Base-by-base conservation (phyloP, 2,113 vertebrate genomes). In the Chamaetylas fuelleborni region DNA sequence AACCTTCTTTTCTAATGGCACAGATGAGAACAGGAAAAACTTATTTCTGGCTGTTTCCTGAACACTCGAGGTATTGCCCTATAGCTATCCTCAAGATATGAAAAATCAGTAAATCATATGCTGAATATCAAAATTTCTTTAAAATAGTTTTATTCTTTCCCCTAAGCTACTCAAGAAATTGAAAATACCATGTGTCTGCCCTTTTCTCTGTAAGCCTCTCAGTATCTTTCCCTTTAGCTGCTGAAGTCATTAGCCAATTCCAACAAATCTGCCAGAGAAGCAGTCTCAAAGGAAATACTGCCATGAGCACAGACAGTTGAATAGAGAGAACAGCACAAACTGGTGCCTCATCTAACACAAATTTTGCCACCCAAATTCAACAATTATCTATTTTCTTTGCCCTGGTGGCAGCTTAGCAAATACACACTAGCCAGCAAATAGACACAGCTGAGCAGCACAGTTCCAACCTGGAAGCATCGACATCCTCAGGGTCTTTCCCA, bases 41-140 rank as follows among this genome's bases (percentile, higher is more conserved):
- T 26, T 73, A 9, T 43, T 92, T 67, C 36, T 82, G 28, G 15
- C 7, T 40, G 38, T 77, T 81, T 73, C 23, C 34, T 83, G 51
- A 81, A 81, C 34, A 26, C 34, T 48, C 1, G 1, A 57, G 28
- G 40, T 20, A 67, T 81, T 84, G 19, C 51, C 23, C 19, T 71
- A 43, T 65, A 0, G 0, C 28, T 43, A 36, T 66, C 11, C 19
- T 33, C 47, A 57, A 86, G 54, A 73, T 6, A 83, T 0, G 1
- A 83, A 81, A 85, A 86, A 70, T 56, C 71, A 80, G 53, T 73
- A 67, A 58, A 50, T 88, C 40, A 11, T 50, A 45, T 22, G 18
- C 10, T 70, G 67, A 78, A 86, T 88, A 54, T 42, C 0, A 6
- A 53, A 33, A 74, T 58, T 72, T 83, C 40, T 91, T 88, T 33